A percentile compares a stretch with the other conserved stretches of the same genome.
phyloP scores from a whole-genome alignment of 2,797 vertebrate genomes.

The Hoplostethus atlanticus region DNA sequence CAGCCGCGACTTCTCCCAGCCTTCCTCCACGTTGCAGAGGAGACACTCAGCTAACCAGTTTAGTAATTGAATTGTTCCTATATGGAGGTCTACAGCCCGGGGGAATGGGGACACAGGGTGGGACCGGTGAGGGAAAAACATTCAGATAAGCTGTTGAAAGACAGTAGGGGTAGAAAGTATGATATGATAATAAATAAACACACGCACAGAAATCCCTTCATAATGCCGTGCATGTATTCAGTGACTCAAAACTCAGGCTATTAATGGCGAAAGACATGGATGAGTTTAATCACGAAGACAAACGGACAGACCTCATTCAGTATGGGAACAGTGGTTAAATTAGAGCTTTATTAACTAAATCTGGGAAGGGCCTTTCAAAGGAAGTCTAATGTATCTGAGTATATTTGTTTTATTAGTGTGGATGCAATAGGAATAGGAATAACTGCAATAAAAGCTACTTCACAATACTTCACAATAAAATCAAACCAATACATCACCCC shows the following conservation, averaged over 20 bases:
- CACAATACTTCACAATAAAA: too few species aligned
- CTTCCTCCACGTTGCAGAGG: slow-evolving; percentile 49
- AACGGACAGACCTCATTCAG: neutral
- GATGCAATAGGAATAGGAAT: too few species aligned
- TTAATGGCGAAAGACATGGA: too few species aligned
- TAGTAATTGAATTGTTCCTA: slow-evolving; percentile 44
- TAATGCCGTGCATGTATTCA: neutral
- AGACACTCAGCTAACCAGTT: slow-evolving; percentile 46
- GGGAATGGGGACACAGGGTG: slow-evolving; percentile 20
- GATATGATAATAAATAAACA: neutral
- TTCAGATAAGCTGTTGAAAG: neutral
- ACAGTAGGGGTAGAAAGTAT: neutral
- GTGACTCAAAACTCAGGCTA: neutral
- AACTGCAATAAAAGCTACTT: too few species aligned
- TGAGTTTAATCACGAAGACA: neutral
- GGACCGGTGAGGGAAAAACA: neutral
- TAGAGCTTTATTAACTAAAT: too few species aligned
- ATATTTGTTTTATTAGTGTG: too few species aligned
- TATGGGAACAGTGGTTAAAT: neutral
- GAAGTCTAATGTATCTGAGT: too few species aligned
- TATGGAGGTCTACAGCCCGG: neutral
- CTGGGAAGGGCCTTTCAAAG: too few species aligned
- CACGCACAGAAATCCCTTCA: neutral
- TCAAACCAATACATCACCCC: too few species aligned
- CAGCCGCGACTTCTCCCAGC: slow-evolving; percentile 58